Evolutionary conservation across 2,888 invertebrate genomes (phyloP), one percentile per base, ranked within the genome.

Genomic region (Drosophila dives): DNA sequence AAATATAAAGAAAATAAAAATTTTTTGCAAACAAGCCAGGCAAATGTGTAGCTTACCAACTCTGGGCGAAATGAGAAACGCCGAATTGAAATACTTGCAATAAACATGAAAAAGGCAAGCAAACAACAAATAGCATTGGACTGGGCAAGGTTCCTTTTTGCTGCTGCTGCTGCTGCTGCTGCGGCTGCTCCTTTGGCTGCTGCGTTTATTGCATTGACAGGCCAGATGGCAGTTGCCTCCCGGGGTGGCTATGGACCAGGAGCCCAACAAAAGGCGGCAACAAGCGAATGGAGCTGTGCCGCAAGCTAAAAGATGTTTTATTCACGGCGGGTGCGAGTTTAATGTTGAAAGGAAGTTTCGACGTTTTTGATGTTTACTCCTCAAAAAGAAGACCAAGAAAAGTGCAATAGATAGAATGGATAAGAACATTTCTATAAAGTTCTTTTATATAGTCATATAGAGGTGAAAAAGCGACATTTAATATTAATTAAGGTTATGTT

Each of bases 191-290:
- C 81, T 81, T 81, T 84, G 77, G 75, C 68, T 68, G 83, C 64
- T 79, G 72, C 85, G 75, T 81, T 87, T 87, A 87, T 87, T 86
- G 85, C 85, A 86, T 86, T 86, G 85, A 85, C 85, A 85, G 82
- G 81, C 81, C 84, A 65, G 61, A 51, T 65, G 26, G 67, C 68
- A 68, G 73, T 75, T 63, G 77, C 68, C 82, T 68, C 74, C 70
- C 23, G 45, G 72, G 74, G 54, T 66, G 74, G 51, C 54, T 48
- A 69, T 51, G 40, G 48, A 54, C 55, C 56, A 36, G 54, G 20
- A 32, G 72, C 72, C 38, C 54, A 62, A 77, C 77, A 77, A 77
- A 73, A 64, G 77, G n/a, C 65, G 51, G 70, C 64, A 65, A 33
- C 34, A 65, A 59, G 75, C 75, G 50, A 58, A 42, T 36, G 48